Evolutionary conservation across 2,888 invertebrate species (phyloP).

Genomic region (Ophion ventricosus): DNA sequence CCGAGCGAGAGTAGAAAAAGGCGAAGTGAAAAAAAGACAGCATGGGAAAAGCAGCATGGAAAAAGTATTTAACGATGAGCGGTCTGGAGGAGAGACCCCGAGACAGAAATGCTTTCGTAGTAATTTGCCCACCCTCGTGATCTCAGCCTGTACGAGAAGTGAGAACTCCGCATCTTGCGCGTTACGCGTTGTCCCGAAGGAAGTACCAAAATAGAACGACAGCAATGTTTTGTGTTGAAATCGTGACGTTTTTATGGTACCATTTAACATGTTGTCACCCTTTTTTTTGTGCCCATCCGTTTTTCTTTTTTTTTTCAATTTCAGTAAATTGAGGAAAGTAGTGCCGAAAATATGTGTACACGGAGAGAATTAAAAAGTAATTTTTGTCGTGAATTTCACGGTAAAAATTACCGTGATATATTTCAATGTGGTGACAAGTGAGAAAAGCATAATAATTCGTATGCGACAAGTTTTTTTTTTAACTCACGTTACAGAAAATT

Average conservation of each 20-base stretch:
- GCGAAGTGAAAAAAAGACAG: slow-evolving; percentile 19
- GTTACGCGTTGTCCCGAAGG: slow-evolving; percentile 55
- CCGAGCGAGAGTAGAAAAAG: slow-evolving; percentile 6
- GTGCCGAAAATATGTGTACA: background rate
- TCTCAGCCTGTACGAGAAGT: slow-evolving; percentile 45
- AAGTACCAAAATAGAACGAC: slow-evolving; percentile 69
- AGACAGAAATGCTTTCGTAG: slow-evolving; percentile 52
- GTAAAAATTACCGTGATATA: too few species aligned
- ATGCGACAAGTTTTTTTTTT: too few species aligned
- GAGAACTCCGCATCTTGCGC: slow-evolving; percentile 53
- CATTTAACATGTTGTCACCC: slow-evolving; percentile 30
- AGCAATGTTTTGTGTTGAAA: slow-evolving; percentile 13
- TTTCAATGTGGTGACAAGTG: too few species aligned
- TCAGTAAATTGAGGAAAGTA: background rate
- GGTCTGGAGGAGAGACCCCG: slow-evolving; percentile 28
- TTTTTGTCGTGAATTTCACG: too few species aligned
- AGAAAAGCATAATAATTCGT: too few species aligned
- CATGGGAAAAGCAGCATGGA: slow-evolving; percentile 1
- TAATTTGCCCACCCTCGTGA: slow-evolving; percentile 56
- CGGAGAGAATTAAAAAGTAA: too few species aligned
- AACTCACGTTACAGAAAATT: too few species aligned
- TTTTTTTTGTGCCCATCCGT: background rate
- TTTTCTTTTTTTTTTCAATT: background rate
- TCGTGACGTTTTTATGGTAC: slow-evolving; percentile 43
- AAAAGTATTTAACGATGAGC: slow-evolving; percentile 29